Percentiles rank a stretch among this genome's conserved stretches.
Evolutionary conservation across 2,113 vertebrate genomes (phyloP).

Genomic region (Bungarus multicinctus): DNA sequence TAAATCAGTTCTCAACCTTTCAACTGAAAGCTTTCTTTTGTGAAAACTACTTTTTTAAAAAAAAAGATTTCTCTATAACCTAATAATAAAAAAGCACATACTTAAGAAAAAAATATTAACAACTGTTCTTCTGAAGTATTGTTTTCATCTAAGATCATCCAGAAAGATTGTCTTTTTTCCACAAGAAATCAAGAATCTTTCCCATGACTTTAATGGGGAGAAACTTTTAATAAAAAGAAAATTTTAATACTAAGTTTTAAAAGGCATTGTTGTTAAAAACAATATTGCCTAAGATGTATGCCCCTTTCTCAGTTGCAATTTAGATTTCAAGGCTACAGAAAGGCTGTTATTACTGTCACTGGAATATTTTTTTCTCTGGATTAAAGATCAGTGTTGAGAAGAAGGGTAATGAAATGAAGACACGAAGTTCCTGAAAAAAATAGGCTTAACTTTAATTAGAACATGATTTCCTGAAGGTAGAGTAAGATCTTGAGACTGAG

Average conservation of each 20-base stretch:
- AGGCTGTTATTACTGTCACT: background rate
- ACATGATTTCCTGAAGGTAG: background rate
- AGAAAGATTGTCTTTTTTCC: background rate
- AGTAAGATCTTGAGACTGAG: background rate
- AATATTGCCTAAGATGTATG: background rate
- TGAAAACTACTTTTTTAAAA: background rate
- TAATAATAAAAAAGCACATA: background rate
- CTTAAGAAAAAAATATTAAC: conserved; percentile 7
- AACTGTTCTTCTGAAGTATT: background rate
- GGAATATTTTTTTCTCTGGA: background rate
- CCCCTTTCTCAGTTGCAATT: background rate
- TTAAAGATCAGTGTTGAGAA: background rate
- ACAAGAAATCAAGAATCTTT: background rate
- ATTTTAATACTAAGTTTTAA: background rate
- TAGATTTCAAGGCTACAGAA: background rate
- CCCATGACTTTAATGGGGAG: background rate
- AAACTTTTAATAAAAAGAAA: background rate
- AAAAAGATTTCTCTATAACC: background rate
- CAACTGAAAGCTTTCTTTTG: conserved; percentile 2
- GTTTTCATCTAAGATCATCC: background rate
- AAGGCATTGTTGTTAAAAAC: background rate
- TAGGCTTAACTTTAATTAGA: background rate
- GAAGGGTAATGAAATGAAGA: background rate
- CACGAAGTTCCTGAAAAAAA: background rate
- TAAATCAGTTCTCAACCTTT: background rate